These are phyloP conservation scores for Haliclona indistincta DNA, from an alignment of 37 sponge, comb jelly and placozoan species.

Conservation along the genomic window DNA sequence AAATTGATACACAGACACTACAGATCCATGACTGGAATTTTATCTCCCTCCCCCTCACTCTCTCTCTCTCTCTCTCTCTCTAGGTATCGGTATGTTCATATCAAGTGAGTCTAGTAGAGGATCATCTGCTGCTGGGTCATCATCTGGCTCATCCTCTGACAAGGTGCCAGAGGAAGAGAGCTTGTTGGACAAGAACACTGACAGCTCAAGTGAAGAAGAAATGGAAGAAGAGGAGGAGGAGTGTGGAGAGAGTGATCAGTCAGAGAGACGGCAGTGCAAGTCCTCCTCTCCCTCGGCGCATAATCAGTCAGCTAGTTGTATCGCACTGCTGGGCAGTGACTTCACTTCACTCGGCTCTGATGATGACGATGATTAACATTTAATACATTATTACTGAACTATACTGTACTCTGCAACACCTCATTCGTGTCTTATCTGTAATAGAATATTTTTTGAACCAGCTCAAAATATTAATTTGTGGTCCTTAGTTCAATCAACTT, in stretches of 20 bases:
- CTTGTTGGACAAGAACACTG: background rate
- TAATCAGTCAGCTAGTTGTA: background rate
- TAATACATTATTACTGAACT: too few relatives aligned
- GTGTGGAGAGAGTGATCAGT: background rate
- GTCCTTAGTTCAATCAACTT: too few relatives aligned
- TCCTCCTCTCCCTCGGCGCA: background rate
- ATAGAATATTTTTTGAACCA: too few relatives aligned
- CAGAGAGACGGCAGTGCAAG: background rate
- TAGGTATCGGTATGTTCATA: background rate
- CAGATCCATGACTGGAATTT: too few relatives aligned
- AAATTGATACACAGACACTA: too few relatives aligned
- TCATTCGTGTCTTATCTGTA: too few relatives aligned
- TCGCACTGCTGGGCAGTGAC: background rate
- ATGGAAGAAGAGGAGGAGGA: background rate
- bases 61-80: too few relatives aligned
- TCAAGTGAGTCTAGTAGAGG: background rate
- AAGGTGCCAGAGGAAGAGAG: background rate
- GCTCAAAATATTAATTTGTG: too few relatives aligned
- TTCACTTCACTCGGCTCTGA: constrained; percentile 40
- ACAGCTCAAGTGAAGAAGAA: background rate
- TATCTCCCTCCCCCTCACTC: too few relatives aligned
- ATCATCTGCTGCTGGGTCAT: background rate
- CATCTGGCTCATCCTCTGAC: background rate
- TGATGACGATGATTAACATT: constrained; percentile 14
- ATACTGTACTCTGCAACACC: too few relatives aligned